A percentile compares a stretch with the other conserved stretches of the same genome.
Conservation (phyloP, 1,140 invertebrate species). For the Linepithema humile region DNA sequence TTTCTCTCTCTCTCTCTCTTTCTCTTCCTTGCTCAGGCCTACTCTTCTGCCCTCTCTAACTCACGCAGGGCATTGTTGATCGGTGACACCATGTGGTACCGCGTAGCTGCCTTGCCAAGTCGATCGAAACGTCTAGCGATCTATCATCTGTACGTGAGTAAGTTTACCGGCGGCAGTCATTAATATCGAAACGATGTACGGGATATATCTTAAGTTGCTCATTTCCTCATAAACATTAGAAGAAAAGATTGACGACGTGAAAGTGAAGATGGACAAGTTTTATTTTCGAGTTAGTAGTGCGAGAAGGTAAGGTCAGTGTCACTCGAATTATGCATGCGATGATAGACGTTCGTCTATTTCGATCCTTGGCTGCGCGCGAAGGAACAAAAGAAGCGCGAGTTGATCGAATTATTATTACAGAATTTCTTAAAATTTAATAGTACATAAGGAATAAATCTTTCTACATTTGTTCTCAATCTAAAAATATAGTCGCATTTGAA, state of each 20-base stretch:
- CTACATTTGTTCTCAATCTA: not conserved
- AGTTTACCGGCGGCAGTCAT: not conserved
- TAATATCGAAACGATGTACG: not conserved
- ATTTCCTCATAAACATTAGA: not conserved
- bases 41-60: not conserved
- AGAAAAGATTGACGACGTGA: not conserved
- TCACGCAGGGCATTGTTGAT: not conserved
- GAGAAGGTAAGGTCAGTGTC: not conserved
- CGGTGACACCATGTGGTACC: not conserved
- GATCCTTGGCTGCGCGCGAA: not conserved
- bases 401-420: not conserved
- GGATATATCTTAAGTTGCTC: not conserved
- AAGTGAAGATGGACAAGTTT: not conserved
- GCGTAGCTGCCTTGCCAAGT: not conserved
- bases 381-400: not conserved
- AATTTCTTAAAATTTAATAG: not conserved
- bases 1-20: conserved; percentile 57
- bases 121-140: not conserved
- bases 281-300: not conserved
- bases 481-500: not conserved
- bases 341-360: not conserved
- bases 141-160: conserved; percentile 16
- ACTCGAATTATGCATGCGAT: not conserved
- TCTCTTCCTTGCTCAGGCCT: not conserved
- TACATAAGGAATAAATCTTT: not conserved